Percentiles rank a stretch among this genome's conserved stretches.
phyloP scores from a whole-genome alignment of 2,888 invertebrate genomes.

The Cheilosia vulpina region DNA sequence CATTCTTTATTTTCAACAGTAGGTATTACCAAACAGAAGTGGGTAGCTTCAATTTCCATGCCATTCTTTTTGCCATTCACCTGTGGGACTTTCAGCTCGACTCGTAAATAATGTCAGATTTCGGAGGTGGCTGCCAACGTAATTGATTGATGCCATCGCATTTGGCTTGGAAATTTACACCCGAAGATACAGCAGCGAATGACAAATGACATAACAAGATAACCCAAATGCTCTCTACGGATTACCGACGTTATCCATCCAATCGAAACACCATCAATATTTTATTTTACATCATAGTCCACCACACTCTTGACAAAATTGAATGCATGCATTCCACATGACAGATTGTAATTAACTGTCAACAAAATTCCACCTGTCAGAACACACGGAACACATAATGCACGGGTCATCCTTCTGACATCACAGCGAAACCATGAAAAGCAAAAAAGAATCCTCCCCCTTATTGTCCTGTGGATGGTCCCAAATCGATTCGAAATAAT shows the following conservation, averaged over 20 bases:
- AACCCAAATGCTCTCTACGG: background rate
- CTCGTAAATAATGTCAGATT: constrained; percentile 10
- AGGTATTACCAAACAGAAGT: too few relatives aligned
- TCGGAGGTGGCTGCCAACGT: constrained; percentile 21
- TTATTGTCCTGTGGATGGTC: too few relatives aligned
- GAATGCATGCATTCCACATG: constrained; percentile 26
- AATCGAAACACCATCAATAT: constrained; percentile 15
- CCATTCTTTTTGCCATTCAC: background rate
- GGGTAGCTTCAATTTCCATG: background rate
- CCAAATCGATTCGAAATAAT: constrained; percentile 18
- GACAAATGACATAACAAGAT: constrained; percentile 25
- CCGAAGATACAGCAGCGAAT: background rate
- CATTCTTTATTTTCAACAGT: background rate
- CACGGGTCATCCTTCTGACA: background rate
- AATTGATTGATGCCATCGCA: constrained; percentile 40
- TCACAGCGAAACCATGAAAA: background rate
- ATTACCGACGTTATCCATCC: background rate
- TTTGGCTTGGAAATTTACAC: background rate
- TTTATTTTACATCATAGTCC: background rate
- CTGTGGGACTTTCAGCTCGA: background rate
- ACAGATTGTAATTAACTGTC: constrained; percentile 37
- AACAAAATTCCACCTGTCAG: constrained; percentile 13
- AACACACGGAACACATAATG: background rate
- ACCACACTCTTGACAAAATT: background rate
- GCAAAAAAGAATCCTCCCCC: background rate